Conservation (phyloP, 2,113 vertebrate genomes). For the Clinocottus analis region DNA sequence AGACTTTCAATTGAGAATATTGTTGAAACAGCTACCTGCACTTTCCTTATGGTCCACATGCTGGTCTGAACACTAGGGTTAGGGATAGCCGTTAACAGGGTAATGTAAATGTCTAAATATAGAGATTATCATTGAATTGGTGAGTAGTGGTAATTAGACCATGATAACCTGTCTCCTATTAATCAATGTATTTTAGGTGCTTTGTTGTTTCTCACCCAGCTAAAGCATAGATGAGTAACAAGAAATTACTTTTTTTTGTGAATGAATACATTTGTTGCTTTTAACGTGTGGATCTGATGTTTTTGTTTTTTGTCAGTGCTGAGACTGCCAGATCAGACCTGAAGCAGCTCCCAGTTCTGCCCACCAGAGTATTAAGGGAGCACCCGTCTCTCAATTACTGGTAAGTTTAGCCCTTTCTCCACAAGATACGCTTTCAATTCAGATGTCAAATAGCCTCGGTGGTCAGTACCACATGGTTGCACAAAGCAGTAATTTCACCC, state of each 20-base stretch:
- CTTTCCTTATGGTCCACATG: slow-evolving; percentile 11
- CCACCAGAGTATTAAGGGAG: slow-evolving; percentile 93
- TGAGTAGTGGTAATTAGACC: slow-evolving; percentile 20
- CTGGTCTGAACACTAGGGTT: not conserved
- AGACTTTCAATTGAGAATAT: slow-evolving; percentile 19
- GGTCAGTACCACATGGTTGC: slow-evolving; percentile 33
- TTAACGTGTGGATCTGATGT: not conserved
- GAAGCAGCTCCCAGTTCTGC: slow-evolving; percentile 91
- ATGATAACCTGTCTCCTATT: slow-evolving; percentile 16
- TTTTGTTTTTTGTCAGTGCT: slow-evolving; percentile 77
- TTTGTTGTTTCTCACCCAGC: not conserved
- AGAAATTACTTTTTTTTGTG: not conserved
- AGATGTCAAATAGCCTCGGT: slow-evolving; percentile 1
- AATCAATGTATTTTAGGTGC: not conserved
- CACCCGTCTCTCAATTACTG: slow-evolving; percentile 96
- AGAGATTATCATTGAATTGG: not conserved
- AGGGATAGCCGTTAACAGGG: not conserved
- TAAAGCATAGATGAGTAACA: not conserved
- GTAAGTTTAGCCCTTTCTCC: slow-evolving; percentile 75
- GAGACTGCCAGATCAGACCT: slow-evolving; percentile 90
- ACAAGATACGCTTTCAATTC: not conserved
- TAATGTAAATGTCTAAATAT: not conserved
- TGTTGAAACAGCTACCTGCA: slow-evolving; percentile 38
- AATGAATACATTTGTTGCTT: slow-evolving; percentile 1
- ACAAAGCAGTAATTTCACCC: slow-evolving; percentile 21